Evolutionary conservation across 2,113 vertebrate genomes (phyloP), one percentile per base, ranked within the genome.

Genomic region (Panurus biarmicus): DNA sequence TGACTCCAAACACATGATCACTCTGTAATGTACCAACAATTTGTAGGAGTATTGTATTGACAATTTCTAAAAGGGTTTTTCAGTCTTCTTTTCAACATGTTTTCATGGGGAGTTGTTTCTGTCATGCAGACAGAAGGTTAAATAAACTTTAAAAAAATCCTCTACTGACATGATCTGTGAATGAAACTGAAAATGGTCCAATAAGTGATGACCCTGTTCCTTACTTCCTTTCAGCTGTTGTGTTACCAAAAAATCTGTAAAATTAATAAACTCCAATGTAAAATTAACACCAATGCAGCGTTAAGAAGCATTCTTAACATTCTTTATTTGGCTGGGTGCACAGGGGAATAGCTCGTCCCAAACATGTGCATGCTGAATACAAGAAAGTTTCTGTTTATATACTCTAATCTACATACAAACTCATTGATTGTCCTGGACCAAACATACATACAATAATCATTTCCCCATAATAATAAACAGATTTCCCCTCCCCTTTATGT

Each of bases 321-420:
- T 62, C 45, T 53, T 62, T 53, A 18, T 45, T 62, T 1, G 0
- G 11, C 22, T 72, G 14, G 26, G 4, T 54, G 38, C 23, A 33
- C 7, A 18, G 48, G 14, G 38, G 14, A 38, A 23, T 14, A 47
- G 7, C 4, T 83, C 31, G 36, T 71, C 45, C 54, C 36, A 71
- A 61, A 71, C 8, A 15, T 0, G 0, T 72, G n/a, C 18, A 64
- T 28, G 23, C 2, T 33, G 22, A 38, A 18, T 33, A 54, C 13
- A 62, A 35, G 15, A 50, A 42, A 35, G 14, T 62, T 62, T 35
- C 25, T 62, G 14, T 17, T 62, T 33, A 11, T 7, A 13, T 33
- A 33, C 14, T 72, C 26, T 38, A 1, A 28, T 31, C 28, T 45
- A 33, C 14, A 14, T 9, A 33, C 14, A 17, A 18, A 12, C 26